phyloP scores from a whole-genome alignment of 2,113 vertebrate species.

The Oenanthe oenanthe region DNA sequence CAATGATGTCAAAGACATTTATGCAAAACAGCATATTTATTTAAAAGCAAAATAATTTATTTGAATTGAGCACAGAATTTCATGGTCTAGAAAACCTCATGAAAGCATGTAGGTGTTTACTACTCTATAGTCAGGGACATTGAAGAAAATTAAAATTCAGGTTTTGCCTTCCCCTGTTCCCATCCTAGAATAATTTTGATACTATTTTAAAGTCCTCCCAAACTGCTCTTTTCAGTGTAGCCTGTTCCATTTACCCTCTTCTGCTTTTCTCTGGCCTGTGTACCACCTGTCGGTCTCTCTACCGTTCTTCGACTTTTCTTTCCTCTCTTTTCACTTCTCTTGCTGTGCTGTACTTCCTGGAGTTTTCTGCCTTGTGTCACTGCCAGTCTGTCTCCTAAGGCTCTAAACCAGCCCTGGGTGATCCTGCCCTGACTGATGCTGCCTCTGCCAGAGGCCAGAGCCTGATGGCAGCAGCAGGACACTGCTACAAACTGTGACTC shows the following conservation, averaged over 20 bases:
- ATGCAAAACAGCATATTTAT: not conserved
- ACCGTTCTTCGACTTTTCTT: not conserved
- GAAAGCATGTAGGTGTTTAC: not conserved
- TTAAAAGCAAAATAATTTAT: not conserved
- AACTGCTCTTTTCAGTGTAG: not conserved
- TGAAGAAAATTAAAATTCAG: not conserved
- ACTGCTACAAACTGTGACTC: not conserved
- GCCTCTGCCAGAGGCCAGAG: not conserved
- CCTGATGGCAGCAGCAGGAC: conserved; percentile 55
- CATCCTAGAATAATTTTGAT: not conserved
- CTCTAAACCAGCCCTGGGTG: not conserved
- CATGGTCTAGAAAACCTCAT: not conserved
- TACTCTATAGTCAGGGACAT: not conserved
- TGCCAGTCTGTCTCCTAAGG: not conserved
- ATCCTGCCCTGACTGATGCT: not conserved
- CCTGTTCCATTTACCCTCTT: not conserved
- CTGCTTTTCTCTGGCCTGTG: not conserved
- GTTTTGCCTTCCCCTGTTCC: not conserved
- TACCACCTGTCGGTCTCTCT: not conserved
- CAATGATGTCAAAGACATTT: not conserved
- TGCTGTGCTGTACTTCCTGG: not conserved
- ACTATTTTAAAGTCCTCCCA: not conserved
- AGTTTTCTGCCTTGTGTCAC: not conserved
- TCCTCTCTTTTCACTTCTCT: not conserved
- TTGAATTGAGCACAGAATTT: not conserved